Evolutionary conservation across 1,140 invertebrate genomes (phyloP), one percentile per base, ranked within the genome.

Genomic region (Cardiocondyla obscurior): DNA sequence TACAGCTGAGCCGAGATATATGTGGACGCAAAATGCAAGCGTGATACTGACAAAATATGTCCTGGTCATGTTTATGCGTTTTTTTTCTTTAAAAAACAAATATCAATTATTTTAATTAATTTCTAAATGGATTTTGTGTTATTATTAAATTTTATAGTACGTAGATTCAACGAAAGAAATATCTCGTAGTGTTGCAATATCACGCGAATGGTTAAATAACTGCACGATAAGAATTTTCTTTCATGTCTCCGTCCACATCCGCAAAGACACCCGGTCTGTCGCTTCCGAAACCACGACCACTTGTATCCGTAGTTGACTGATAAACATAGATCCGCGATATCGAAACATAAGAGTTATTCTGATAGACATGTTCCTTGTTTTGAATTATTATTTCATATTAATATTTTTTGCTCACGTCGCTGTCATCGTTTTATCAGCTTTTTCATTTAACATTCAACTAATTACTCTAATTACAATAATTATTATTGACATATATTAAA

Each of bases 181-280:
- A 8, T 46, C 6, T 16, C 2, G 25, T 73, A n/a, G n/a, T n/a
- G n/a, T 39, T 22, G 33, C 30, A n/a, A 51, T 69, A 60, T 19
- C 39, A 60, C 2, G 30, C 14, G 8, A 55, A 14, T 39, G 30
- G n/a, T 53, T 19, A 25, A 12, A 12, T n/a, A 25, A 57, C 3
- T 42, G 33, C n/a, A 19, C n/a, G 72, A 76, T 76, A 76, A 62
- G 19, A n/a, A 46, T 62, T 74, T 30, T 51, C 7, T 12, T 76
- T 33, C 33, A 58, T 58, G 1, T 30, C 49, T 12, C 33, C n/a
- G 16, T 33, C 57, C 42, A 49, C 72, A 76, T 62, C 72, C 72
- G 39, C 19, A 36, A 22, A 46, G 49, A 73, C 25, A 36, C 7
- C 25, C 7, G 33, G 33, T 25, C 22, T 72, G 53, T 53, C 28